A percentile compares a stretch with the other conserved stretches of the same genome.
These are phyloP conservation scores for Chlorops oryzae DNA, from an alignment of 1,140 invertebrate species.

Conservation along the genomic window DNA sequence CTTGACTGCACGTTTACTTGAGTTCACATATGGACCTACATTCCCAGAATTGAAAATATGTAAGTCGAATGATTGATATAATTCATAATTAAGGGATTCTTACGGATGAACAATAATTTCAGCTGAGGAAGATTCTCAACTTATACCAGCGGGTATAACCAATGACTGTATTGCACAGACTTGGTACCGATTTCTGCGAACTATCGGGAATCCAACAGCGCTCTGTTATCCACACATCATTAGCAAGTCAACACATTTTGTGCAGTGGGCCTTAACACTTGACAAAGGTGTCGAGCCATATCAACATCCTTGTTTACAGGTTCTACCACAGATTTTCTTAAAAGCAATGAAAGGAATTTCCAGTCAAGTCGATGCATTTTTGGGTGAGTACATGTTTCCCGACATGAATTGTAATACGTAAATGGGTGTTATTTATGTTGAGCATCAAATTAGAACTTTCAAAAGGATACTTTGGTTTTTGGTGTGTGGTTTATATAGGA, in stretches of 20 bases:
- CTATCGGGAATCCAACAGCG: slow-evolving; percentile 89
- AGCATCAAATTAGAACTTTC: too few relatives aligned
- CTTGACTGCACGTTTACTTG: slow-evolving; percentile 74
- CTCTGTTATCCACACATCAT: slow-evolving; percentile 80
- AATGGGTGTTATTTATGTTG: too few relatives aligned
- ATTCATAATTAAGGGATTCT: too few relatives aligned
- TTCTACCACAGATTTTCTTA: slow-evolving; percentile 83
- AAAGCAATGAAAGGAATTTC: slow-evolving; percentile 91
- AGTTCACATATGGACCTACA: slow-evolving; percentile 81
- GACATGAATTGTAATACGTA: too few relatives aligned
- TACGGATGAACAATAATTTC: slow-evolving; percentile 24
- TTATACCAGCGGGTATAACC: slow-evolving; percentile 76
- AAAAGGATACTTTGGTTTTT: too few relatives aligned
- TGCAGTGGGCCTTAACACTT: slow-evolving; percentile 67
- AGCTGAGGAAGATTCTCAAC: slow-evolving; percentile 78
- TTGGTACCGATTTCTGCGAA: slow-evolving; percentile 91
- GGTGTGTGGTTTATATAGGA: too few relatives aligned
- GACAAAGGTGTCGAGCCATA: slow-evolving; percentile 75
- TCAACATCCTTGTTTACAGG: slow-evolving; percentile 84
- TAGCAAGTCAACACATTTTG: slow-evolving; percentile 77
- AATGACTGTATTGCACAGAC: slow-evolving; percentile 86
- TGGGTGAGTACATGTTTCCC: slow-evolving; percentile 82
- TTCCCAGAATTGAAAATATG: slow-evolving; percentile 82
- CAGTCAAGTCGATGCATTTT: slow-evolving; percentile 88
- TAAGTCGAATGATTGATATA: too few relatives aligned